Evolutionary conservation across 2,888 invertebrate genomes (phyloP).

Genomic region (Cheilosia soror): DNA sequence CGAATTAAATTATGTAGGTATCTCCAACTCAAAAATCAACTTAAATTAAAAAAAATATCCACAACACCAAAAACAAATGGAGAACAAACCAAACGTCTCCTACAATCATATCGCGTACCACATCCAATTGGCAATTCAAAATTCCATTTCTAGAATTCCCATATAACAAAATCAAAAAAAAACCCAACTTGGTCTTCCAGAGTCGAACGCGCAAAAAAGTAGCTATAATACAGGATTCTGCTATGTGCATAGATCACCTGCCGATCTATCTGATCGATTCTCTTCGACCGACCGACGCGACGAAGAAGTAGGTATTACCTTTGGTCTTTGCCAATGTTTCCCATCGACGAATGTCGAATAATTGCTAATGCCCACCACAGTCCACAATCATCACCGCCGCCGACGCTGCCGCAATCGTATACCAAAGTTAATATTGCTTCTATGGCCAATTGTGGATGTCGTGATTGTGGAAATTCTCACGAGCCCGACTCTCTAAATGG

Average conservation of each 20-base stretch:
- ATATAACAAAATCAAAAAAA: neutral
- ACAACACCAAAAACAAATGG: neutral
- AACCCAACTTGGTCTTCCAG: neutral
- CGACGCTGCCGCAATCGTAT: neutral
- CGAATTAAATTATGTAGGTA: too few species aligned
- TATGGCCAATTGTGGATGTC: constrained; percentile 11
- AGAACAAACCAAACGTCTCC: constrained; percentile 1
- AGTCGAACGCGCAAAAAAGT: constrained; percentile 9
- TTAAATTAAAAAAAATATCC: neutral
- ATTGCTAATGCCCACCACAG: constrained; percentile 34
- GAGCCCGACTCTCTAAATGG: constrained; percentile 52
- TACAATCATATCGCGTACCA: constrained; percentile 5
- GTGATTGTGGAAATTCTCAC: constrained; percentile 72
- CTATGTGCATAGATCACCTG: constrained; percentile 64
- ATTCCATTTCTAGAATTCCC: constrained; percentile 35
- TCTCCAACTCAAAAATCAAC: too few species aligned
- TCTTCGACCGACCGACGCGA: constrained; percentile 2
- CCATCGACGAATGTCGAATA: constrained; percentile 56
- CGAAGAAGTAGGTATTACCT: constrained; percentile 40
- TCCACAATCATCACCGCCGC: constrained; percentile 9
- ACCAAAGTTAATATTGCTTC: constrained; percentile 7
- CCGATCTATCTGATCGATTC: constrained; percentile 60
- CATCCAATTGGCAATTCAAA: constrained; percentile 13
- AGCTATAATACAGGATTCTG: constrained; percentile 36
- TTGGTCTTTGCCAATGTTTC: constrained; percentile 32